Percentiles rank a stretch among this genome's conserved stretches.
These are phyloP conservation scores for Hypotaenidia okinawae DNA, from an alignment of 2,797 vertebrate species.

Conservation along the genomic window DNA sequence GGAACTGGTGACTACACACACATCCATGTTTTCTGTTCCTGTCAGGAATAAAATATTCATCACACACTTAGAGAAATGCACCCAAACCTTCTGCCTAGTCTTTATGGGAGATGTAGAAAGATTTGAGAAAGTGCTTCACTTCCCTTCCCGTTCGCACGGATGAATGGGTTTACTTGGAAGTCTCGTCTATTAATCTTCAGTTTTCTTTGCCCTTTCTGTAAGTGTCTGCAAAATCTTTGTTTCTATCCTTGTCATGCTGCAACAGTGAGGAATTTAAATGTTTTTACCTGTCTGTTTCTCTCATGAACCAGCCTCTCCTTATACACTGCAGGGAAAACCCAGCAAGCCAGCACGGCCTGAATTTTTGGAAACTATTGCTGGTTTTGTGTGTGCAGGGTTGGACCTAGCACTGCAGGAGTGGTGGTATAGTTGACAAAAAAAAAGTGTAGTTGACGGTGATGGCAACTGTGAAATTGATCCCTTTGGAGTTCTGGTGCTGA, in stretches of 20 bases:
- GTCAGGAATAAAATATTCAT: conserved; percentile 47
- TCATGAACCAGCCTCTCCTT: background rate
- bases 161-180: background rate
- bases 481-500: background rate
- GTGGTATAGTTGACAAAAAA: background rate
- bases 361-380: background rate
- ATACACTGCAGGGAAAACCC: background rate
- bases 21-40: background rate
- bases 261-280: background rate
- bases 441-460: background rate
- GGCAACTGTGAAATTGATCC: background rate
- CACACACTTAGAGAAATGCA: conserved; percentile 8
- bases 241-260: background rate
- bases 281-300: background rate
- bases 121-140: conserved; percentile 5
- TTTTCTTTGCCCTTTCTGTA: background rate
- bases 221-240: background rate
- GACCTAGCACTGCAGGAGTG: background rate
- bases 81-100: conserved; percentile 14
- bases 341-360: background rate
- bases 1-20: background rate
- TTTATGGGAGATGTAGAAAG: background rate
- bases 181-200: background rate
- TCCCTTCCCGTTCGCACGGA: conserved; percentile 11
- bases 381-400: background rate